Percentiles rank a stretch among this genome's conserved stretches.
phyloP scores from a whole-genome alignment of 2,888 invertebrate species.

The Agrochola lychnidis region DNA sequence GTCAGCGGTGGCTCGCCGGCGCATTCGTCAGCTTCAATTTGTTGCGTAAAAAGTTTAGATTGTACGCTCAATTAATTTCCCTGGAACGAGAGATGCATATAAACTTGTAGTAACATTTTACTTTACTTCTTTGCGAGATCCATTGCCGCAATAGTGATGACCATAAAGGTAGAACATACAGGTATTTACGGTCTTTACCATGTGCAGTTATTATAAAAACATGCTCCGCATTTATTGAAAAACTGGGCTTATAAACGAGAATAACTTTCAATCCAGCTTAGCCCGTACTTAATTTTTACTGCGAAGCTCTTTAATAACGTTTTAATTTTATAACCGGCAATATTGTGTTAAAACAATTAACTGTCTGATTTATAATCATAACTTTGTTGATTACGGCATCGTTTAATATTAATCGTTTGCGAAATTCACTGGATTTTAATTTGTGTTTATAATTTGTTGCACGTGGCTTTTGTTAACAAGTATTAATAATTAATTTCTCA shows the following conservation, averaged over 20 bases:
- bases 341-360: slow-evolving; percentile 68
- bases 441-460: slow-evolving; percentile 57
- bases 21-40: slow-evolving; percentile 40
- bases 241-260: slow-evolving; percentile 43
- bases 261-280: slow-evolving; percentile 46
- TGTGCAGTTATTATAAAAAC: slow-evolving; percentile 47
- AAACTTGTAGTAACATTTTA: slow-evolving; percentile 36
- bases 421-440: slow-evolving; percentile 58
- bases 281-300: slow-evolving; percentile 61
- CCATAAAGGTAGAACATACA: slow-evolving; percentile 33
- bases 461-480: slow-evolving; percentile 39
- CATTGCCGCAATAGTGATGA: slow-evolving; percentile 35
- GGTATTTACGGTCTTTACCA: slow-evolving; percentile 44
- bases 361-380: slow-evolving; percentile 65
- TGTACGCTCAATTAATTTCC: slow-evolving; percentile 10
- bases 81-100: slow-evolving; percentile 25
- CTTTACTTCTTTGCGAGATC: slow-evolving; percentile 16
- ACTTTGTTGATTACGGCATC: slow-evolving; percentile 64
- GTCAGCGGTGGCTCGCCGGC: slow-evolving; percentile 37
- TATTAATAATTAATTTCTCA: slow-evolving; percentile 30
- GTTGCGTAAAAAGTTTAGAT: slow-evolving; percentile 39
- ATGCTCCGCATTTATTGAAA: slow-evolving; percentile 48
- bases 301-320: slow-evolving; percentile 63
- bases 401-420: slow-evolving; percentile 61
- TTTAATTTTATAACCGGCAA: slow-evolving; percentile 70